Percentiles rank a stretch among this genome's conserved stretches.
These are phyloP conservation scores for Bubo blakistoni DNA, from an alignment of 2,113 vertebrate genomes.

Conservation along the genomic window DNA sequence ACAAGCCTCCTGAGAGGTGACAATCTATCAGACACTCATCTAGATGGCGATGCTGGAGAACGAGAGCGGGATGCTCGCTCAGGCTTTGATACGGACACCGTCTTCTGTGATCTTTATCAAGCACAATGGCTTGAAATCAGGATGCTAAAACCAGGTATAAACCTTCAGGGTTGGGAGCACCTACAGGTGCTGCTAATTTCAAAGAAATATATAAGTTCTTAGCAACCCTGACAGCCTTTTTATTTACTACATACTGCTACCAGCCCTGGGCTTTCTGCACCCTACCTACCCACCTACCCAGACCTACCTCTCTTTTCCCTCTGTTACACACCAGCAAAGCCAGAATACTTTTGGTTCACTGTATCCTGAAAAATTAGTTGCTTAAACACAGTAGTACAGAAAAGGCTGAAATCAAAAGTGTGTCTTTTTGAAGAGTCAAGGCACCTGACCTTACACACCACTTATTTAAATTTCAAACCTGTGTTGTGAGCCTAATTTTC, in stretches of 20 bases:
- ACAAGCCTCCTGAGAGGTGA: neutral
- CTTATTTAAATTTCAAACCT: neutral
- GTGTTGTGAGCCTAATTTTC: neutral
- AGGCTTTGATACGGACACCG: accelerated
- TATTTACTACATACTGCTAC: neutral
- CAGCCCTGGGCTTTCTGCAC: neutral
- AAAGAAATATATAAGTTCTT: neutral
- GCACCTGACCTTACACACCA: neutral
- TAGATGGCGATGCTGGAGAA: neutral
- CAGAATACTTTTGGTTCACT: neutral
- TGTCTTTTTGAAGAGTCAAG: neutral
- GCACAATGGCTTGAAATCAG: accelerated
- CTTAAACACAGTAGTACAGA: neutral
- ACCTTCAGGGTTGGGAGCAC: neutral
- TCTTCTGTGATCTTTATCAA: neutral
- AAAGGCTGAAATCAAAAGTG: neutral
- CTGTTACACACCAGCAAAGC: neutral
- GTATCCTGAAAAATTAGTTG: neutral
- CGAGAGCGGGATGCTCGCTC: accelerated
- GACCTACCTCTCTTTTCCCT: neutral
- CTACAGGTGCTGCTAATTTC: neutral
- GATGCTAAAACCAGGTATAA: neutral
- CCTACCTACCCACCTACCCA: neutral
- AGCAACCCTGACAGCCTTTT: neutral
- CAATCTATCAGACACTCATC: neutral